A percentile compares a stretch with the other conserved stretches of the same genome.
Evolutionary conservation across 2,888 invertebrate genomes (phyloP).

Genomic region (Perdita meconis): DNA sequence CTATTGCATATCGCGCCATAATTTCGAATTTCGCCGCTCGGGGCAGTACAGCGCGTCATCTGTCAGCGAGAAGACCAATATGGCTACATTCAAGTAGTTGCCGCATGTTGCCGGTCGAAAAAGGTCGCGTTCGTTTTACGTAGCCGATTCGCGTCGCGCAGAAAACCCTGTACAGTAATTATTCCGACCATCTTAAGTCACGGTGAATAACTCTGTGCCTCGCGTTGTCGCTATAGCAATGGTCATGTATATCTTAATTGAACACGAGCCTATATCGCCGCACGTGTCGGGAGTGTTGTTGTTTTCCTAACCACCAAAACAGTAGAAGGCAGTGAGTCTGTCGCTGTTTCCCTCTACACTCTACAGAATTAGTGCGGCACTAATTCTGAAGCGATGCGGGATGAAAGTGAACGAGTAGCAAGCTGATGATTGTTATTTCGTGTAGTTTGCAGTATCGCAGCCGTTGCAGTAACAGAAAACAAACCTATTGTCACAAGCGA

Average conservation of each 20-base stretch:
- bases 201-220: neutral
- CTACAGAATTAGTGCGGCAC: too few species aligned
- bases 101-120: constrained; percentile 22
- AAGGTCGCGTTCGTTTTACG: neutral
- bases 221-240: neutral
- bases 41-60: constrained; percentile 24
- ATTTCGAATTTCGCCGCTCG: constrained; percentile 48
- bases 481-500: too few species aligned
- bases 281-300: too few species aligned
- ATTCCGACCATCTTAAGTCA: neutral
- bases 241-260: too few species aligned
- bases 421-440: too few species aligned
- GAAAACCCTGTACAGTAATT: neutral
- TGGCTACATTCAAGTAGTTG: constrained; percentile 30
- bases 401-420: too few species aligned
- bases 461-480: too few species aligned
- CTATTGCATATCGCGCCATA: constrained; percentile 5
- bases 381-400: too few species aligned
- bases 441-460: too few species aligned
- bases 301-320: neutral
- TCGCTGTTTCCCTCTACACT: too few species aligned
- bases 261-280: too few species aligned
- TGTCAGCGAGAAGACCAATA: constrained; percentile 37
- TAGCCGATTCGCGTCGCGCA: neutral
- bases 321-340: neutral